phyloP scores from a whole-genome alignment of 2,113 vertebrate species.

The Cyanoderma ruficeps region DNA sequence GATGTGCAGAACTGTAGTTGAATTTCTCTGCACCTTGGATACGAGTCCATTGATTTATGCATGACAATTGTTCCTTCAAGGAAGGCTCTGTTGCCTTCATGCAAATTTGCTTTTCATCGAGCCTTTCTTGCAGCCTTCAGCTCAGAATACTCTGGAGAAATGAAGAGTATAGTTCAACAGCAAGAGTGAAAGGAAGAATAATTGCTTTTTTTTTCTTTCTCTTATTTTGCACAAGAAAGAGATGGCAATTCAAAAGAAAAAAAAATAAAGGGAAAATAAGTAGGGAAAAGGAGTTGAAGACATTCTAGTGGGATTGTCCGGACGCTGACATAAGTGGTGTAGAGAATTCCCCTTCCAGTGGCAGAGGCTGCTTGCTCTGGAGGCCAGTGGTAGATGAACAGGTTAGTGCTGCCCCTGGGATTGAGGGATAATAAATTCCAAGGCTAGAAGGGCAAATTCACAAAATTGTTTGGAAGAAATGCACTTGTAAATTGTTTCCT shows the following conservation, averaged over 20 bases:
- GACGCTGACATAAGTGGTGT: neutral
- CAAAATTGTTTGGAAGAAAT: neutral
- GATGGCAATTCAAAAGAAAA: neutral
- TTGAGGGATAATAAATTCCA: neutral
- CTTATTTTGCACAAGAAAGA: neutral
- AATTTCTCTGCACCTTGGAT: neutral
- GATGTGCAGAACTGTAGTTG: accelerated
- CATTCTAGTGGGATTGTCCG: neutral
- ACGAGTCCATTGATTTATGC: neutral
- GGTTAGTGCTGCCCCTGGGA: neutral
- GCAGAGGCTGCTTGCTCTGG: neutral
- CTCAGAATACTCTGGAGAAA: neutral
- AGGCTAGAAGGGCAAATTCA: neutral
- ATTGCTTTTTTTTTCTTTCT: neutral
- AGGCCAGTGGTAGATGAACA: neutral
- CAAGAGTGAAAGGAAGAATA: neutral
- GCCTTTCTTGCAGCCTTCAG: neutral
- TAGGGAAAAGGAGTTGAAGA: neutral
- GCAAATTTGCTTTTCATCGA: neutral
- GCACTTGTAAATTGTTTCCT: neutral
- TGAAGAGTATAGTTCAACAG: neutral
- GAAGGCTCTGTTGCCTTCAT: neutral
- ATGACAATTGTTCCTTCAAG: neutral
- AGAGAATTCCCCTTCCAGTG: neutral
- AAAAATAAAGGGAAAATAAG: neutral